Base-by-base conservation (phyloP, 2,797 vertebrate species). In the Lagodon rhomboides region DNA sequence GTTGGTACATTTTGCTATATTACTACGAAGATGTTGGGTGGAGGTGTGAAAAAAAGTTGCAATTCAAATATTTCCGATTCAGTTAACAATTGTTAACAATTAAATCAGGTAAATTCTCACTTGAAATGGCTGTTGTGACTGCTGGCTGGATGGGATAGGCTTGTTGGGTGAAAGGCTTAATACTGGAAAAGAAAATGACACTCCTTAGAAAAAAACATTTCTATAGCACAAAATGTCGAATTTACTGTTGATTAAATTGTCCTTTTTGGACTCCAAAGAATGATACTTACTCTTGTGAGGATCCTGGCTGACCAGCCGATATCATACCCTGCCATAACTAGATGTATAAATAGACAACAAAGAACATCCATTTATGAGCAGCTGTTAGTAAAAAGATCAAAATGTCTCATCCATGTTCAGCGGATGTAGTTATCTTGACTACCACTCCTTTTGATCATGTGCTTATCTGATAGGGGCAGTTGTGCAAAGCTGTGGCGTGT, bases 241-340 rank as follows among this genome's bases (percentile, higher is more conserved):
- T 71, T 2, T 54, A 25, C 27, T 51, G 34, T 49, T 73, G 10
- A 16, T 23, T 12, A 53, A 18, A 7, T 60, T 11, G 13, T 68
- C 1, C 16, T 58, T 70, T 78, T 38, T 15, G 43, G 51, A 68
- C 30, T 70, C 44, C 3, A 61, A 79, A 72, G 63, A 62, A 9
- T 60, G 44, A 73, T 63, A 98, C 98, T 98, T 95, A 99, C 98
- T 99, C 98, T 97, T 99, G 98, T 0, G 98, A 99, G 74, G 98
- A 99, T 96, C 98, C 98, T 58, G 98, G 97, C 92, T 99, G 98
- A 78, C 97, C 97, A 18, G 98, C 95, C 46, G 98, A 97, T 91
- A 99, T 97, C 98, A 99, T 99, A 55, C 98, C 98, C 54, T 99
- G 97, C 98, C 98, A 99, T 95, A 99, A 97, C 98, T 99, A 85